These are phyloP conservation scores for Pygoscelis antarcticus DNA, from an alignment of 2,113 vertebrate genomes.

Conservation along the genomic window DNA sequence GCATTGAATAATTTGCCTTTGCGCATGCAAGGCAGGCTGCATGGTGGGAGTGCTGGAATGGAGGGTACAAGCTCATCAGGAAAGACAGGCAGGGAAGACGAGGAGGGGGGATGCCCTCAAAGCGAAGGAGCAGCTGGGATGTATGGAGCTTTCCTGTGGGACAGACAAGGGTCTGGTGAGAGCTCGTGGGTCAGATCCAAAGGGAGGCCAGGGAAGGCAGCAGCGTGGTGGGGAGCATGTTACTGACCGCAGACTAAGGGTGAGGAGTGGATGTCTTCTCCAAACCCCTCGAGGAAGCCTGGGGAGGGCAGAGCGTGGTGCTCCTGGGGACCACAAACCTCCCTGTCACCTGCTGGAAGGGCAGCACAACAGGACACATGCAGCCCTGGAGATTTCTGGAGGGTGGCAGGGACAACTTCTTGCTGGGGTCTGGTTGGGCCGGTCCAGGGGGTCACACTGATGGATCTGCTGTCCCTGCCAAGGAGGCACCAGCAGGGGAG, in stretches of 20 bases:
- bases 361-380: fast-evolving
- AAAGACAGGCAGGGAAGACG: background rate
- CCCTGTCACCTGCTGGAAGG: background rate
- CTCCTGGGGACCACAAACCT: background rate
- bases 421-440: background rate
- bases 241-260: background rate
- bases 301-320: background rate
- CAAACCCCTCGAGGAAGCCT: fast-evolving
- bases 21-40: background rate
- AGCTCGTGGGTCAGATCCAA: background rate
- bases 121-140: background rate
- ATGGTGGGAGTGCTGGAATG: background rate
- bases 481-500: background rate
- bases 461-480: background rate
- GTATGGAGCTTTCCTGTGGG: background rate
- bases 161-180: background rate
- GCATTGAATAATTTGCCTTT: background rate
- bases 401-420: background rate
- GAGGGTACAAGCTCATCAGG: background rate
- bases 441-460: too few relatives aligned
- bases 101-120: too few relatives aligned
- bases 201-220: background rate
- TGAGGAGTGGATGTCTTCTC: background rate
- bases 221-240: background rate
- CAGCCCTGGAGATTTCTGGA: background rate